Conservation (phyloP, 37 sponge, comb jelly and placozoan genomes). For the Amphimedon queenslandica region DNA sequence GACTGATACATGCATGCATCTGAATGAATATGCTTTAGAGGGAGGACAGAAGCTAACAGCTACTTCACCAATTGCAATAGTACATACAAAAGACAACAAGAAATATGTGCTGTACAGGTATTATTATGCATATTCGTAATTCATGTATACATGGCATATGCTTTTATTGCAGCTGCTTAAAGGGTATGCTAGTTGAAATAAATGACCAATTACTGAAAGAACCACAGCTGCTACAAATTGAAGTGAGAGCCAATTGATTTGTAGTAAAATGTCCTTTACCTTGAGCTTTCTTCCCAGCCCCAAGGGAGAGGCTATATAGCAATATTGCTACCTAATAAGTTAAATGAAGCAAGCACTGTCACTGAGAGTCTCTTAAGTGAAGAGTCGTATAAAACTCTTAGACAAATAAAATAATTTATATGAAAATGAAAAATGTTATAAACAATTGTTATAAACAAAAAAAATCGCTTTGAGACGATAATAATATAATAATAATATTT, state of each 20-base stretch:
- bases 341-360: too few relatives aligned
- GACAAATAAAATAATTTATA: too few relatives aligned
- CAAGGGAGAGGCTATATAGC: conserved; percentile 54
- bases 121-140: background rate
- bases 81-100: conserved; percentile 23
- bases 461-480: too few relatives aligned
- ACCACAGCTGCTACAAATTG: conserved; percentile 24
- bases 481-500: too few relatives aligned
- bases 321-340: conserved; percentile 38
- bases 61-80: conserved; percentile 29
- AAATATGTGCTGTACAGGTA: conserved; percentile 56
- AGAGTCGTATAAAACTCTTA: too few relatives aligned
- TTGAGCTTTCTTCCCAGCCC: conserved; percentile 18
- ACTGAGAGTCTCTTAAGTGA: too few relatives aligned
- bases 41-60: conserved; percentile 47
- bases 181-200: conserved; percentile 55
- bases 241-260: conserved; percentile 20
- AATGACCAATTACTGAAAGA: conserved; percentile 32
- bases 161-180: conserved; percentile 34
- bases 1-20: background rate
- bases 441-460: too few relatives aligned
- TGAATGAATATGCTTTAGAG: conserved; percentile 10
- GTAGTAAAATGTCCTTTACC: background rate
- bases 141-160: background rate
- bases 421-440: too few relatives aligned